Conservation (phyloP, 92 coral and sea anemone genomes). For the Plumapathes pennacea region DNA sequence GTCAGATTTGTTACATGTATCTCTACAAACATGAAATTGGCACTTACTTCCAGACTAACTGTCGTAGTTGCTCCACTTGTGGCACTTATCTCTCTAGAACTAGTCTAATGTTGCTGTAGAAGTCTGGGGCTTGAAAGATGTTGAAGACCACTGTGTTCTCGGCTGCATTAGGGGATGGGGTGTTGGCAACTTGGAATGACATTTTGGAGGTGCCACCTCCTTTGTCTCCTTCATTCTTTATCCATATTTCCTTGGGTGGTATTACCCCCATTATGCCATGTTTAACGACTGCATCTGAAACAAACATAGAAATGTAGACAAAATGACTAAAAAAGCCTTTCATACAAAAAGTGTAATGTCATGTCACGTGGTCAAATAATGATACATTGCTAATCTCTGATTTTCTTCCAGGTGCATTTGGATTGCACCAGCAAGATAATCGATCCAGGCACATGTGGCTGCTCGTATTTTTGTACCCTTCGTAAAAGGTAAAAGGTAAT, state of each 20-base stretch:
- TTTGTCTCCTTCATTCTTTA: slow-evolving; percentile 15
- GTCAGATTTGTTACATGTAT: no score
- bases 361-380: not conserved
- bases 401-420: slow-evolving; percentile 15
- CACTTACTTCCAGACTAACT: slow-evolving; percentile 8
- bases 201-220: slow-evolving; percentile 30
- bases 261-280: slow-evolving; percentile 30
- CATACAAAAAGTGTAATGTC: not conserved
- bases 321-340: no score
- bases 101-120: not conserved
- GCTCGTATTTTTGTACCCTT: not conserved
- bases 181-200: slow-evolving; percentile 25
- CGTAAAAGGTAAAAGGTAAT: slow-evolving; percentile 9
- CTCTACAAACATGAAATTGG: no score
- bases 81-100: slow-evolving; percentile 5
- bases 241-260: slow-evolving; percentile 5
- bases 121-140: not conserved
- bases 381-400: not conserved
- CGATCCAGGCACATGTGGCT: slow-evolving; percentile 13
- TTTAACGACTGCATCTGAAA: slow-evolving; percentile 15
- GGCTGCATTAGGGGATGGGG: slow-evolving; percentile 3
- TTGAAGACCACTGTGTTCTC: not conserved
- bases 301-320: no score
- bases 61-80: not conserved
- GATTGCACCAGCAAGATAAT: slow-evolving; percentile 1